A percentile compares a stretch with the other conserved stretches of the same genome.
These are phyloP conservation scores for Pongo pygmaeus DNA, from an alignment of 2,113 vertebrate genomes.

Conservation along the genomic window DNA sequence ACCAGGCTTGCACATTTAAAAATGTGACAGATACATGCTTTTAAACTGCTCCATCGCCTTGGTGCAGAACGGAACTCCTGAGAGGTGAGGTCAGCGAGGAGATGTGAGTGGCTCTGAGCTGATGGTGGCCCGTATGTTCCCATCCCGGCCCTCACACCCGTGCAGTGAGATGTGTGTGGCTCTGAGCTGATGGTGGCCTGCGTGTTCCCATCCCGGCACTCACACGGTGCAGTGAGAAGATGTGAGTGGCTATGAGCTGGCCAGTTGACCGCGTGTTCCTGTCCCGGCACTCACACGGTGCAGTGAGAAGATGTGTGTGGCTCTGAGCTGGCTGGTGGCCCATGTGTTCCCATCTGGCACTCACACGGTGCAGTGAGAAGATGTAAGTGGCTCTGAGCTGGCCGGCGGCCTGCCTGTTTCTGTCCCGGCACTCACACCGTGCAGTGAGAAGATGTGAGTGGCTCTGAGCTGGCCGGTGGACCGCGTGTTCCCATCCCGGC, in stretches of 20 bases:
- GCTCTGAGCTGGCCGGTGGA: neutral
- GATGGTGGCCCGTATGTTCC: too few relatives aligned
- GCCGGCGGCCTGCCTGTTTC: accelerated
- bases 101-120: neutral
- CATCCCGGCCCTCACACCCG: too few relatives aligned
- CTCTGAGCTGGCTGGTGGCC: too few relatives aligned
- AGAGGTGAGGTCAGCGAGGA: neutral
- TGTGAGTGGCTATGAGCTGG: too few relatives aligned
- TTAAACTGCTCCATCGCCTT: neutral
- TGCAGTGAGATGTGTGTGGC: neutral
- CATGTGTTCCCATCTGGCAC: accelerated
- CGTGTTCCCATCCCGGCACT: accelerated
- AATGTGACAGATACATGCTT: neutral
- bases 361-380: neutral
- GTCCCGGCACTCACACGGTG: accelerated
- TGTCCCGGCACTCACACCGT: too few relatives aligned
- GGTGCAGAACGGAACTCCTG: neutral
- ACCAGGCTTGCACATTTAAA: neutral
- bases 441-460: neutral
- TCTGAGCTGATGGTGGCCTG: neutral
- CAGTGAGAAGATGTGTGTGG: too few relatives aligned
- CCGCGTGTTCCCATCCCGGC: too few relatives aligned
- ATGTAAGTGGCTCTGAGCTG: too few relatives aligned
- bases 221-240: too few relatives aligned
- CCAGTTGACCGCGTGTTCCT: neutral